Percentiles rank a stretch among this genome's conserved stretches.
phyloP scores from a whole-genome alignment of 2,797 vertebrate species.

The Lacerta bilineata region DNA sequence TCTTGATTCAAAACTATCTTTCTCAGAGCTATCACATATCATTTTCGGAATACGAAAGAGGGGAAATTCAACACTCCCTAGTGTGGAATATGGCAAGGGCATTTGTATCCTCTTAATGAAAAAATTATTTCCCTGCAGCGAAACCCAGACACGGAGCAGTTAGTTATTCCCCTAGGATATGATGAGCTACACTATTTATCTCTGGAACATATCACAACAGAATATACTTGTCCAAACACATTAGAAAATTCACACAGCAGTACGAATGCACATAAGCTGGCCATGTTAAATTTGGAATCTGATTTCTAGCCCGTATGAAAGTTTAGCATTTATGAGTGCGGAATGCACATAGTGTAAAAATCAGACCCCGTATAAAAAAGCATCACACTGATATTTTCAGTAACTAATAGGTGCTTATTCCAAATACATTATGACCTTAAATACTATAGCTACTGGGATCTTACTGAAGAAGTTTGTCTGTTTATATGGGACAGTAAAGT shows the following conservation, averaged over 20 bases:
- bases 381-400: not conserved
- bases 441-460: slow-evolving; percentile 47
- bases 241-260: not conserved
- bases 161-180: not conserved
- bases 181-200: not conserved
- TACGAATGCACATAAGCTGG: not conserved
- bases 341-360: not conserved
- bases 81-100: not conserved
- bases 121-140: not conserved
- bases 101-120: too few species aligned
- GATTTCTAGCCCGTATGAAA: not conserved
- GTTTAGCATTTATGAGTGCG: not conserved
- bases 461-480: slow-evolving; percentile 54
- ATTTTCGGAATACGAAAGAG: too few species aligned
- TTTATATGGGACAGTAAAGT: slow-evolving; percentile 57
- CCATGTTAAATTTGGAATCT: not conserved
- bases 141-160: not conserved
- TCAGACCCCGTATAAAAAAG: not conserved
- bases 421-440: slow-evolving; percentile 20
- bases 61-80: too few species aligned
- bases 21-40: slow-evolving; percentile 67
- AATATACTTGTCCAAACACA: not conserved
- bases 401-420: not conserved
- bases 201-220: not conserved
- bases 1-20: not conserved